phyloP scores from a whole-genome alignment of 2,113 vertebrate species.

The Festucalex cinctus region DNA sequence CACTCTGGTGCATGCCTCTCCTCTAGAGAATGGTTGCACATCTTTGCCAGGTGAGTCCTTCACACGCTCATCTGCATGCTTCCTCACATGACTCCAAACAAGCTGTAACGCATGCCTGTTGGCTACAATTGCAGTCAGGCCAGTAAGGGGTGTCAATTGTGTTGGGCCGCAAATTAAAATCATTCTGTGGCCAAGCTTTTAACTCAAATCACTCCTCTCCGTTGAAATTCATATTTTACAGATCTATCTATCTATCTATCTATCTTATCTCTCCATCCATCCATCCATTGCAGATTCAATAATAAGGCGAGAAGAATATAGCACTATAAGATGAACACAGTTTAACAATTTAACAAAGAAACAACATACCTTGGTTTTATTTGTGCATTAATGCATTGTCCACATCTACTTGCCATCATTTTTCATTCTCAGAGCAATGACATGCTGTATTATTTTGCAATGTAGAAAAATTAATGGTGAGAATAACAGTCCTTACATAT shows the following conservation, averaged over 20 bases:
- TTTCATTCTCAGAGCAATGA: neutral
- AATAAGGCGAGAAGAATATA: neutral
- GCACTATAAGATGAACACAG: neutral
- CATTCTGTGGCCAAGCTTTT: neutral
- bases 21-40: constrained; percentile 98
- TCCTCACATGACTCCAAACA: constrained; percentile 36
- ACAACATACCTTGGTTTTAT: neutral
- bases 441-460: neutral
- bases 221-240: neutral
- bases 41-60: constrained; percentile 96
- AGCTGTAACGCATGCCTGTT: constrained; percentile 9
- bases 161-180: neutral
- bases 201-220: neutral
- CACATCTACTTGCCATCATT: neutral
- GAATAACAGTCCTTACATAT: neutral
- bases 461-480: neutral
- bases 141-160: neutral
- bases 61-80: constrained; percentile 79
- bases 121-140: constrained; percentile 44
- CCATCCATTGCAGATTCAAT: too few species aligned
- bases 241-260: too few species aligned
- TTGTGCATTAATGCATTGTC: neutral
- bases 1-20: constrained; percentile 95
- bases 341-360: neutral
- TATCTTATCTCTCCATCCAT: too few species aligned